Percentiles rank a stretch among this genome's conserved stretches.
Conservation (phyloP, 1,140 invertebrate species). For the Liolophura sinensis region DNA sequence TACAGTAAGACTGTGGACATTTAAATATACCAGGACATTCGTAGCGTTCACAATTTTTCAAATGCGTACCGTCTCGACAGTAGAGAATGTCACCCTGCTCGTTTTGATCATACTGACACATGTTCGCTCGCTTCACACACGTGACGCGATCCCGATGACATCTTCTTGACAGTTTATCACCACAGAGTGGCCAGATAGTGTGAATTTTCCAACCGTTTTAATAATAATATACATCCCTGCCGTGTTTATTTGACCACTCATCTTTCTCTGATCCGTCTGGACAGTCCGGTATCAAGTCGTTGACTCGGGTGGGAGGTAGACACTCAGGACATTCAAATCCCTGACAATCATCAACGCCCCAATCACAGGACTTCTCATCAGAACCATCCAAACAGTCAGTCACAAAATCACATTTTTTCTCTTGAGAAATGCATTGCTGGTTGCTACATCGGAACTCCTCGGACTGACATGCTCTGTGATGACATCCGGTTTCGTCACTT, state of each 20-base stretch:
- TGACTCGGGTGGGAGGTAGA: too few relatives aligned
- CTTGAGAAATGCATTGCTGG: conserved; percentile 48
- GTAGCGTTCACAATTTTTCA: conserved; percentile 7
- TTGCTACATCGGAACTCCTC: conserved; percentile 52
- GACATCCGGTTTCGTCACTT: conserved; percentile 59
- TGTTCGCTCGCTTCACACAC: neutral
- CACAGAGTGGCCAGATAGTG: neutral
- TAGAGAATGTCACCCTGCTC: neutral
- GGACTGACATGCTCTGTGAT: conserved; percentile 21
- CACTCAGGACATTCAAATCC: too few relatives aligned
- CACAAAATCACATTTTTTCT: neutral
- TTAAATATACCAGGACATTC: conserved; percentile 9
- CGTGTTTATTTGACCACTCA: neutral
- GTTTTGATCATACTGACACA: conserved; percentile 4
- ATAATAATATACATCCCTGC: neutral
- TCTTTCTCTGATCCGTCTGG: neutral
- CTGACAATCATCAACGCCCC: too few relatives aligned
- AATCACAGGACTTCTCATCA: too few relatives aligned
- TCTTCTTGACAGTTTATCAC: neutral
- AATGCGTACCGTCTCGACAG: conserved; percentile 3
- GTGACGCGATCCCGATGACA: neutral
- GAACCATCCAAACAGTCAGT: too few relatives aligned
- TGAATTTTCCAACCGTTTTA: neutral
- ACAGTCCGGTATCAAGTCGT: neutral
- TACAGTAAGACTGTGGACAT: conserved; percentile 8